Percentiles rank a stretch among this genome's conserved stretches.
Conservation (phyloP, 2,888 invertebrate species). For the Drosophila diplacantha region DNA sequence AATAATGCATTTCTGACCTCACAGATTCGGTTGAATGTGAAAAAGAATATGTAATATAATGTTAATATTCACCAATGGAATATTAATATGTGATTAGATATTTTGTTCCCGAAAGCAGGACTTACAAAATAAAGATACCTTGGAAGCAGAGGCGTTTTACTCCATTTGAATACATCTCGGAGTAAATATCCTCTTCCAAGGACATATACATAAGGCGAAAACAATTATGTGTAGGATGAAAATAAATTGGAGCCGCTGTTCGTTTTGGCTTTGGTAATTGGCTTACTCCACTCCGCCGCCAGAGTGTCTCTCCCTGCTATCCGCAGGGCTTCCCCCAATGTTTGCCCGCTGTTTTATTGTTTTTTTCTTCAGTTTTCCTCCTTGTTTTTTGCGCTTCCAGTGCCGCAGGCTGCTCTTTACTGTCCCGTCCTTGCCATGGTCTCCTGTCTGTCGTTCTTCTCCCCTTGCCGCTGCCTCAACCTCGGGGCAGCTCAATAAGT, state of each 20-base stretch:
- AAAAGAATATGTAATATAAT: neutral
- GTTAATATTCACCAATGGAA: neutral
- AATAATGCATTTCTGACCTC: neutral
- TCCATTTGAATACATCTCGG: neutral
- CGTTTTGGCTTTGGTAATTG: conserved; percentile 45
- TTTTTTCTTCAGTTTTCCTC: neutral
- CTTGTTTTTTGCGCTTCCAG: conserved; percentile 16
- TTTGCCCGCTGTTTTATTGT: conserved; percentile 12
- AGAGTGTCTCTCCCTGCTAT: neutral
- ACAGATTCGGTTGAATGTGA: neutral
- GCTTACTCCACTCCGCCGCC: conserved; percentile 15
- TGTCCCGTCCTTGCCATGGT: conserved; percentile 45
- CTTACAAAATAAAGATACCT: neutral
- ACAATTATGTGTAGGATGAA: conserved; percentile 32
- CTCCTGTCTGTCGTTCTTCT: conserved; percentile 1
- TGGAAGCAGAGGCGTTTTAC: neutral
- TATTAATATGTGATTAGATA: neutral
- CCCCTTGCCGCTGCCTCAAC: conserved; percentile 3
- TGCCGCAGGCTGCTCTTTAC: conserved; percentile 65
- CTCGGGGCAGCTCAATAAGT: conserved; percentile 42
- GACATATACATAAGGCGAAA: conserved; percentile 6
- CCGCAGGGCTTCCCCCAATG: conserved; percentile 6
- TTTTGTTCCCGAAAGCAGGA: neutral
- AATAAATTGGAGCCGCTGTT: conserved; percentile 40
- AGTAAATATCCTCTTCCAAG: neutral